Evolutionary conservation across 92 coral and sea anemone species (phyloP).

Genomic region (Zoanthus sociatus): DNA sequence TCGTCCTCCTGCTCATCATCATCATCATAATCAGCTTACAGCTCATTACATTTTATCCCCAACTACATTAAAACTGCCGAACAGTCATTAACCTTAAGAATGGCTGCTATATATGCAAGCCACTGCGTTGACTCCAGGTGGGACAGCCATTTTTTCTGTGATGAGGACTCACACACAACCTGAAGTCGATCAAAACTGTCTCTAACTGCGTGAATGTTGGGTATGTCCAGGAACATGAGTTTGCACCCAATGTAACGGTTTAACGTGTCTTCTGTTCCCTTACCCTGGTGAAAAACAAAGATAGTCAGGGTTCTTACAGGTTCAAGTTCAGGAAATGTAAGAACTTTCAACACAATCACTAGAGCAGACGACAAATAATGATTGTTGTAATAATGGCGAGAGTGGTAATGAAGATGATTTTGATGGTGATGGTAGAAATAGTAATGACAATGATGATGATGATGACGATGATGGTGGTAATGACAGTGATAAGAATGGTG

Average conservation of each 20-base stretch:
- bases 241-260: conserved; percentile 95
- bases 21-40: too few species aligned
- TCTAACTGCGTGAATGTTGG: conserved; percentile 96
- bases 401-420: background rate
- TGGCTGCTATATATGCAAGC: conserved; percentile 93
- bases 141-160: conserved; percentile 98
- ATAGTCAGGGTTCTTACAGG: background rate
- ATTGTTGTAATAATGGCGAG: background rate
- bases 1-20: too few species aligned
- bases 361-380: background rate
- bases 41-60: too few species aligned
- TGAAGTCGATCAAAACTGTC: conserved; percentile 95
- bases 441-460: background rate
- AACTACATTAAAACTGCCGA: too few species aligned
- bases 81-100: conserved; percentile 74
- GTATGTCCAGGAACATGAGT: conserved; percentile 90
- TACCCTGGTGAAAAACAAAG: conserved; percentile 70
- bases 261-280: conserved; percentile 96
- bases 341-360: too few species aligned
- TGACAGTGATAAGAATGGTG: background rate
- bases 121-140: conserved; percentile 98
- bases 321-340: too few species aligned
- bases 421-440: background rate
- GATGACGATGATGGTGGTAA: background rate
- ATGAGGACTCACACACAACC: conserved; percentile 92